A percentile compares a stretch with the other conserved stretches of the same genome.
phyloP scores from a whole-genome alignment of 2,888 invertebrate genomes.

The Atherix ibis region DNA sequence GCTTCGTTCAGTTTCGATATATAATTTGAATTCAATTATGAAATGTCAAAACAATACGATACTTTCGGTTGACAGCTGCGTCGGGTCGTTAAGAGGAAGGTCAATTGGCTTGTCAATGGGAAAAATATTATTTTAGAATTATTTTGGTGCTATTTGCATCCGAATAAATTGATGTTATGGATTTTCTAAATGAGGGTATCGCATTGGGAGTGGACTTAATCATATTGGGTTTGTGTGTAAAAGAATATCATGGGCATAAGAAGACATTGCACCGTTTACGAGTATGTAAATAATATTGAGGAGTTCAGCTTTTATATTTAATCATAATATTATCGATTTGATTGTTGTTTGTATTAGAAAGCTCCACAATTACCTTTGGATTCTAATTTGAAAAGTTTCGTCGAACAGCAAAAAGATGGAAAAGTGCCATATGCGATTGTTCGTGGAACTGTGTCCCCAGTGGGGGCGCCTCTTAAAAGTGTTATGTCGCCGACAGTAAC shows the following conservation, averaged over 20 bases:
- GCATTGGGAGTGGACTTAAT: slow-evolving; percentile 59
- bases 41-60: no score
- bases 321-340: background rate
- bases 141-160: no score
- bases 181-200: slow-evolving; percentile 59
- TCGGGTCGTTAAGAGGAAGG: no score
- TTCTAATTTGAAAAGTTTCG: slow-evolving; percentile 41
- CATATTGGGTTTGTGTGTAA: slow-evolving; percentile 55
- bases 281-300: slow-evolving; percentile 33
- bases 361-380: slow-evolving; percentile 56
- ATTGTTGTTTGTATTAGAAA: slow-evolving; percentile 32
- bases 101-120: no score
- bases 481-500: slow-evolving; percentile 54
- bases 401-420: slow-evolving; percentile 44
- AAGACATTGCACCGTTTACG: slow-evolving; percentile 52
- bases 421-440: slow-evolving; percentile 60
- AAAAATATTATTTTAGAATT: no score
- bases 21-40: no score
- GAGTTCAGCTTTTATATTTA: slow-evolving; percentile 2
- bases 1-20: no score
- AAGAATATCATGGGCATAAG: slow-evolving; percentile 59
- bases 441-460: slow-evolving; percentile 56
- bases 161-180: no score
- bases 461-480: slow-evolving; percentile 60
- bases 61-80: no score